phyloP scores from a whole-genome alignment of 2,888 invertebrate genomes.

The Ferrisia virgata region DNA sequence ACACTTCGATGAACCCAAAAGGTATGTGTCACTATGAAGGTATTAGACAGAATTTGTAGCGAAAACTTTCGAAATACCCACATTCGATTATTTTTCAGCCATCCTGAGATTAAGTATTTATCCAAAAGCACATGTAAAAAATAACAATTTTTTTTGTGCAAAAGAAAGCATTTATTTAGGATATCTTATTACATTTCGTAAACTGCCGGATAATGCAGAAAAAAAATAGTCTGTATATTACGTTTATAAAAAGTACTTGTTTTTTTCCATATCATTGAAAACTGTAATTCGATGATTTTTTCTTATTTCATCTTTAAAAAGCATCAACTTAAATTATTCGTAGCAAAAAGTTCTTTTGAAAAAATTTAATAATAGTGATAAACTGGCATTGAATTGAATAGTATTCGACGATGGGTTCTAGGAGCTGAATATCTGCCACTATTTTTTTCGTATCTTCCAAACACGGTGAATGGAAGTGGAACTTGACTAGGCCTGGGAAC shows the following conservation, averaged over 20 bases:
- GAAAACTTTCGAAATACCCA: background rate
- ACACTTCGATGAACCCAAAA: background rate
- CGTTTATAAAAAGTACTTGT: no score
- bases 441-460: conserved; percentile 58
- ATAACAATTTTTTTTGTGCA: background rate
- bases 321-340: background rate
- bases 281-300: background rate
- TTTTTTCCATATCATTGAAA: background rate
- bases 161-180: background rate
- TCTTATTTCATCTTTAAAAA: background rate
- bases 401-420: conserved; percentile 47
- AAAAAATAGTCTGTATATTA: background rate
- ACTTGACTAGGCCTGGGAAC: conserved; percentile 82
- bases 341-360: background rate
- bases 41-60: background rate
- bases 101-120: background rate
- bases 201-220: background rate
- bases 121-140: background rate
- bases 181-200: background rate
- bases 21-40: no score
- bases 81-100: background rate
- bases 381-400: conserved; percentile 49
- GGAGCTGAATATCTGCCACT: conserved; percentile 37
- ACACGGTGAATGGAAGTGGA: conserved; percentile 80
- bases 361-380: conserved; percentile 47